These are phyloP conservation scores for Notoglanidium macrostoma DNA, from an alignment of 2,797 vertebrate species.

Conservation along the genomic window DNA sequence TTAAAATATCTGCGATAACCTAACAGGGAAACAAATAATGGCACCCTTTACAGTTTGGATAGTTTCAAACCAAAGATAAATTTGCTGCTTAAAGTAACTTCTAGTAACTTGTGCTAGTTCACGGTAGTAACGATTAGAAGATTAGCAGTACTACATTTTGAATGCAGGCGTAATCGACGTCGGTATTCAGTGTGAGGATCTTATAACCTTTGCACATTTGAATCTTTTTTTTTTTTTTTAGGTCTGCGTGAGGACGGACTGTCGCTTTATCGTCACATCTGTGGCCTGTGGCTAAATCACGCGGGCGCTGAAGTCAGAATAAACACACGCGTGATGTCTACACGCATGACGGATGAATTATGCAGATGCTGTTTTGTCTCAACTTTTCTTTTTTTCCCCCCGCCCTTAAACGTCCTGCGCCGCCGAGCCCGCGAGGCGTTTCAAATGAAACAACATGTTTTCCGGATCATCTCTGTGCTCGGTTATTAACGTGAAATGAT, in stretches of 20 bases:
- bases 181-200: neutral
- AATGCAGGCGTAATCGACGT: neutral
- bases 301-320: slow-evolving; percentile 60
- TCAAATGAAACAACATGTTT: slow-evolving; percentile 65
- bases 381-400: slow-evolving; percentile 59
- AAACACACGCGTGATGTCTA: slow-evolving; percentile 67
- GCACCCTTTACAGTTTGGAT: neutral
- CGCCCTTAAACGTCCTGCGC: slow-evolving; percentile 24
- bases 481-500: slow-evolving; percentile 63
- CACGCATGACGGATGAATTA: slow-evolving; percentile 73
- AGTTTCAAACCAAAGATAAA: neutral
- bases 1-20: neutral
- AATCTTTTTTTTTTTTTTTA: neutral
- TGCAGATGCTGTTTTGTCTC: slow-evolving; percentile 69
- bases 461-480: slow-evolving; percentile 49
- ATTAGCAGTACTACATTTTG: neutral
- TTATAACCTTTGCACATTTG: neutral
- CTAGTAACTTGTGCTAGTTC: neutral
- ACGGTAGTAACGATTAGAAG: neutral
- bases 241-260: neutral
- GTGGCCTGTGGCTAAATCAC: slow-evolving; percentile 57
- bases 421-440: slow-evolving; percentile 65
- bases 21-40: neutral
- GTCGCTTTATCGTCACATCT: slow-evolving; percentile 43
- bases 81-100: neutral